Base-by-base conservation (phyloP, 2,797 vertebrate species). In the Chrosomus eos region DNA sequence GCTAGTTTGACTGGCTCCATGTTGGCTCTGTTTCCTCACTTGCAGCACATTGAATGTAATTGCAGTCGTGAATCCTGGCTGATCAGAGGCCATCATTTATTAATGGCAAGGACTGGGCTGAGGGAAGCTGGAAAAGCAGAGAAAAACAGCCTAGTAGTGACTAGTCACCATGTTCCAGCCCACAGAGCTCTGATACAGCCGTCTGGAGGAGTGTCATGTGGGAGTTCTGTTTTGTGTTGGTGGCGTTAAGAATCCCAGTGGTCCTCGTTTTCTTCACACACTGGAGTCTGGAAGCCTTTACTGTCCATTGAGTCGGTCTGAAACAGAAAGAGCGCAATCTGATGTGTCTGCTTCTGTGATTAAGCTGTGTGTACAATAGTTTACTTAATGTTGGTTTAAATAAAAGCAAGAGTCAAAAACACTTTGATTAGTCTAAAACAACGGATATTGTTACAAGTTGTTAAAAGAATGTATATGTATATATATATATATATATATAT, bases 61-160 rank as follows among this genome's bases (percentile, higher is more conserved):
- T 92, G 91, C 86, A 88, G 90, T 91, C 83, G 68, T 91, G 92
- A 94, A 90, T 90, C 88, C 89, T 88, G 18, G 85, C 89, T 89
- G 90, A 88, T 88, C 87, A 84, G 85, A 78, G 53, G 26, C 76
- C 72, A 89, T 94, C 87, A 92, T 94, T 94, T 94, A 93, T 93
- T 93, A 92, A 92, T 89, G 90, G 60, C 80, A 81, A 85, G 70
- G 68, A 86, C 88, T 55, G 87, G 89, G 88, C 88, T 89, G 91
- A 92, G 86, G 88, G 87, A 86, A 90, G 83, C 84, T 83, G 86
- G 86, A 66, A 48, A 26, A 13, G 23, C 26, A 45, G 64, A 67
- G 31, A 21, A 43, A 48, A 48, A 48, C 10, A 23, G 23, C 40
- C 26, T 28, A 79, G 28, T 28, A 79, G 28, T 43, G 70, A 81